Conservation (phyloP, 2,888 invertebrate species). For the Exocentrus adspersus region DNA sequence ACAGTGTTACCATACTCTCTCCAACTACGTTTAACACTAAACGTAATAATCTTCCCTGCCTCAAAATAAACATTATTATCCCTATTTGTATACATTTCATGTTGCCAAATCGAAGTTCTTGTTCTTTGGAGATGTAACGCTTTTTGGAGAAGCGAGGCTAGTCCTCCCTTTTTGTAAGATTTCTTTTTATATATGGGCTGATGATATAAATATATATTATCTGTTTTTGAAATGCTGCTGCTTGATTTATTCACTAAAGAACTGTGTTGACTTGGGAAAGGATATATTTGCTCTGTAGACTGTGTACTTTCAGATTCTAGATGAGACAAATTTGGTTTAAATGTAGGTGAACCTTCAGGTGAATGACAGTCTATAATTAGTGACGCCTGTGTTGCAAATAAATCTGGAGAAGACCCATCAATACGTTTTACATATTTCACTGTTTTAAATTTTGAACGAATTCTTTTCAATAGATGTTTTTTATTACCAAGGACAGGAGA, state of each 20-base stretch:
- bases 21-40: constrained; percentile 45
- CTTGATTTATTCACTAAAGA: constrained; percentile 34
- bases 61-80: constrained; percentile 59
- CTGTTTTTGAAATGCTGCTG: constrained; percentile 14
- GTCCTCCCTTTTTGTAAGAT: constrained; percentile 65
- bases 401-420: constrained; percentile 33
- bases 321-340: not conserved
- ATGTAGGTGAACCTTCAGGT: constrained; percentile 25
- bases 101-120: constrained; percentile 66
- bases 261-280: constrained; percentile 42
- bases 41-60: constrained; percentile 49
- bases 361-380: constrained; percentile 37
- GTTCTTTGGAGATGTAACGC: constrained; percentile 65
- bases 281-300: constrained; percentile 35
- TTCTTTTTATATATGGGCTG: constrained; percentile 48
- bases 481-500: constrained; percentile 46
- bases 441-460: constrained; percentile 30
- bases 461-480: constrained; percentile 31
- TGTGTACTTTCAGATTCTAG: constrained; percentile 18
- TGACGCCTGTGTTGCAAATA: constrained; percentile 28
- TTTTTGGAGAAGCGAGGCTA: constrained; percentile 63
- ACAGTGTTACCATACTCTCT: constrained; percentile 51
- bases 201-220: constrained; percentile 41
- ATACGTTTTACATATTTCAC: constrained; percentile 19
- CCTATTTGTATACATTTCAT: constrained; percentile 66